Base-by-base conservation (phyloP, 2,888 invertebrate species). In the Pseudococcus longispinus region DNA sequence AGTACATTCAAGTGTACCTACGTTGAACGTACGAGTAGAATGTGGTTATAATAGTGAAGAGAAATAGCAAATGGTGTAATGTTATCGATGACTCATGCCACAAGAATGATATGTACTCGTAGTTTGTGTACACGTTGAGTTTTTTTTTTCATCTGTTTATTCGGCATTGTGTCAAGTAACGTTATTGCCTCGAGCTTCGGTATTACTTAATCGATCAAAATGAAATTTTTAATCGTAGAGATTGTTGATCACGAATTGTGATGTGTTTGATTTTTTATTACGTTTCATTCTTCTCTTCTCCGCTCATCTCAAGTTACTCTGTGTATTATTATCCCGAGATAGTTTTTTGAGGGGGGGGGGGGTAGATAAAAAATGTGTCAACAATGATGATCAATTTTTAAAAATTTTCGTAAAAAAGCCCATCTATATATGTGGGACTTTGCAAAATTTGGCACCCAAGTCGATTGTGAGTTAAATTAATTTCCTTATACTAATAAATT, bases 51-150 rank as follows among this genome's bases (percentile, higher is more conserved):
- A 15, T 29, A 20, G 65, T 29, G 70, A 18, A 29, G 29, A 70
- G 32, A 70, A 70, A 15, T 70, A 18, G 15, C 26, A 80, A 80
- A 80, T 80, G 20, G 42, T 6, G 37, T 80, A 18, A 20, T 80
- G 18, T 20, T 80, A 80, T 80, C 77, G 77, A 80, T 80, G 77
- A 80, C 42, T 80, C 77, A 80, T 80, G 20, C 20, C 0, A 29
- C 20, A 37, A 42, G 42, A 42, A 80, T 42, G 77, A 42, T 29
- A 20, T 42, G 29, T n/a, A n/a, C n/a, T n/a, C n/a, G n/a, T 37
- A 37, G 37, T 37, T 37, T 37, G 37, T 37, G 37, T 37, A 37
- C 20, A 80, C n/a, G 77, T 42, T 42, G 77, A 42, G 20, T 37
- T 80, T 80, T 80, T 32, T 29, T 26, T 74, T 74, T 32, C 6